phyloP scores from a whole-genome alignment of 2,113 vertebrate genomes.

The Pterophyllum scalare region DNA sequence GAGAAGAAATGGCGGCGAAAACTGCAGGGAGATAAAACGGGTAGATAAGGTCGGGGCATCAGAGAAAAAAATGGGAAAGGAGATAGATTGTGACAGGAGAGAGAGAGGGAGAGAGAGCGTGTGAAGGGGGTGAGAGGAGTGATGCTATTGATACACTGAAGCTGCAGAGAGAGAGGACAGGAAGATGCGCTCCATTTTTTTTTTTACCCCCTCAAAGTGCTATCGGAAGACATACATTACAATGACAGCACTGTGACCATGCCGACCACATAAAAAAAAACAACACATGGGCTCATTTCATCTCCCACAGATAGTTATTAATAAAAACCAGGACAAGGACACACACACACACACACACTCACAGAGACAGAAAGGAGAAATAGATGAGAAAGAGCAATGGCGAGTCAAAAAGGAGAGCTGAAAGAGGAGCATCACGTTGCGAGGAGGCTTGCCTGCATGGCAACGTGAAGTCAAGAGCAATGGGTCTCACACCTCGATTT shows the following conservation, averaged over 20 bases:
- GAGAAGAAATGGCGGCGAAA: constrained; percentile 68
- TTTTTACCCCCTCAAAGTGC: constrained; percentile 25
- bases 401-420: constrained; percentile 23
- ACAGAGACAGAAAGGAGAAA: neutral
- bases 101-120: constrained; percentile 15
- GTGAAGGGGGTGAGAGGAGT: constrained; percentile 42
- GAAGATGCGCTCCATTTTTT: constrained; percentile 53
- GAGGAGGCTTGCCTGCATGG: constrained; percentile 48
- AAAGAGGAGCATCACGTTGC: constrained; percentile 34
- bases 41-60: constrained; percentile 69
- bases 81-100: constrained; percentile 67
- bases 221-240: constrained; percentile 73
- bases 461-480: constrained; percentile 53
- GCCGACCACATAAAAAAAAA: constrained; percentile 34
- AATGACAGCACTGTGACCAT: constrained; percentile 59
- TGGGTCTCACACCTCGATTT: constrained; percentile 65
- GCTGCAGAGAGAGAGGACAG: constrained; percentile 53
- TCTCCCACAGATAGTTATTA: constrained; percentile 66
- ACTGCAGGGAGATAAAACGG: constrained; percentile 69
- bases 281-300: constrained; percentile 58
- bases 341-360: neutral
- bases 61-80: constrained; percentile 61
- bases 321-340: constrained; percentile 63
- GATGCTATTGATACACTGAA: constrained; percentile 71
- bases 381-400: constrained; percentile 32